A percentile compares a stretch with the other conserved stretches of the same genome.
These are phyloP conservation scores for Mormyrops attenuatus DNA, from an alignment of 2,797 vertebrate genomes.

Conservation along the genomic window DNA sequence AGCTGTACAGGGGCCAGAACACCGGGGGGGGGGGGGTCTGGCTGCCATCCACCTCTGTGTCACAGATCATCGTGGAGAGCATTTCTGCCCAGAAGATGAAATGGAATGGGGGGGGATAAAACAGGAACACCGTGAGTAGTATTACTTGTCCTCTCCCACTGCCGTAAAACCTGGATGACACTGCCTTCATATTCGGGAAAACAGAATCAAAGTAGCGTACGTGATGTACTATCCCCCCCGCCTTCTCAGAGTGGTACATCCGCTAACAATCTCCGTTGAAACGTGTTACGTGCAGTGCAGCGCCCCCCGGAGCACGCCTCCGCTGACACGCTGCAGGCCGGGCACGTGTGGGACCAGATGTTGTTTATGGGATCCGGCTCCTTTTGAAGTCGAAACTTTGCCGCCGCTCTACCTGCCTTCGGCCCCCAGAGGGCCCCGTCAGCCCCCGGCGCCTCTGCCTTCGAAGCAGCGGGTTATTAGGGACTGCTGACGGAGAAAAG, in stretches of 20 bases:
- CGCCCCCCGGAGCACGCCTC: not conserved
- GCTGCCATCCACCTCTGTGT: not conserved
- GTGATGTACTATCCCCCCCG: not conserved
- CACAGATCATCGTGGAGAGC: not conserved
- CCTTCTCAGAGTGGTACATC: not conserved
- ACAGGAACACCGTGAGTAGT: not conserved
- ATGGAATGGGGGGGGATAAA: not conserved
- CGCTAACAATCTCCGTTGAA: not conserved
- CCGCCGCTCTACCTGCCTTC: not conserved
- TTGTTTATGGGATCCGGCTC: slow-evolving; percentile 8
- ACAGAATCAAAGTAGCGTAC: not conserved
- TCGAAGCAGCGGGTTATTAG: not conserved
- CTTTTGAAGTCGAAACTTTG: slow-evolving; percentile 3
- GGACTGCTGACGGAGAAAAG: not conserved
- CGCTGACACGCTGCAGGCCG: not conserved
- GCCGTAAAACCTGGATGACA: not conserved
- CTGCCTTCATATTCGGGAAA: not conserved
- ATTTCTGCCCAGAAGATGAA: not conserved
- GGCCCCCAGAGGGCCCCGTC: not conserved
- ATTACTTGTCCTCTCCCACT: not conserved
- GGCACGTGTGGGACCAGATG: slow-evolving; percentile 1
- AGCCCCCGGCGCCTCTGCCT: not conserved
- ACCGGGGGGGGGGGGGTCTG: not conserved
- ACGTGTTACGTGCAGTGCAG: not conserved
- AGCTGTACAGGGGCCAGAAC: not conserved